Conservation (phyloP, 1,140 invertebrate species). For the Arion vulgaris region DNA sequence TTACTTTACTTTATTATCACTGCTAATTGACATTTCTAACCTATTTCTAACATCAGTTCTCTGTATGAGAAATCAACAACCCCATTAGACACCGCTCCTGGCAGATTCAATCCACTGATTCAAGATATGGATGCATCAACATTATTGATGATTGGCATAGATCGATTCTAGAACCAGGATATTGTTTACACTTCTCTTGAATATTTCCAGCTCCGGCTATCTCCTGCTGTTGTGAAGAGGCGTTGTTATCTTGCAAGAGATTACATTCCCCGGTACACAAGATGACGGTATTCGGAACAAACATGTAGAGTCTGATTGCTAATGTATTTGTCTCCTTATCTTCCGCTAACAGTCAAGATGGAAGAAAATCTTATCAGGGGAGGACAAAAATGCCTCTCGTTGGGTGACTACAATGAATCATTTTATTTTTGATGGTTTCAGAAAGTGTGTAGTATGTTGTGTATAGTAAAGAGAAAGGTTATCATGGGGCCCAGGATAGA, state of each 20-base stretch:
- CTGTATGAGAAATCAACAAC: too few relatives aligned
- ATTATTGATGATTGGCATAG: not conserved
- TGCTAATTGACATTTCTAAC: too few relatives aligned
- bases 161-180: not conserved
- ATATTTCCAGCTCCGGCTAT: not conserved
- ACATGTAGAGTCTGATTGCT: not conserved
- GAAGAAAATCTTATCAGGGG: not conserved
- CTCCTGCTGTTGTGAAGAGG: not conserved
- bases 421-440: not conserved
- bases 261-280: not conserved
- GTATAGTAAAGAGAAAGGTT: too few relatives aligned
- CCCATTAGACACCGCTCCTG: too few relatives aligned
- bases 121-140: not conserved
- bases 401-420: too few relatives aligned
- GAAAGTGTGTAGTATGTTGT: too few relatives aligned
- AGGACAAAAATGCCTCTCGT: too few relatives aligned
- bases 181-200: constrained; percentile 1
- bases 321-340: not conserved
- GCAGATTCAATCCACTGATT: not conserved
- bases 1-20: too few relatives aligned
- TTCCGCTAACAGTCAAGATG: not conserved
- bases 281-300: not conserved
- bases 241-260: not conserved
- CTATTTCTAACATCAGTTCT: too few relatives aligned
- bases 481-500: too few relatives aligned